Base-by-base conservation (phyloP, 2,797 vertebrate species). In the Muscicapa striata region DNA sequence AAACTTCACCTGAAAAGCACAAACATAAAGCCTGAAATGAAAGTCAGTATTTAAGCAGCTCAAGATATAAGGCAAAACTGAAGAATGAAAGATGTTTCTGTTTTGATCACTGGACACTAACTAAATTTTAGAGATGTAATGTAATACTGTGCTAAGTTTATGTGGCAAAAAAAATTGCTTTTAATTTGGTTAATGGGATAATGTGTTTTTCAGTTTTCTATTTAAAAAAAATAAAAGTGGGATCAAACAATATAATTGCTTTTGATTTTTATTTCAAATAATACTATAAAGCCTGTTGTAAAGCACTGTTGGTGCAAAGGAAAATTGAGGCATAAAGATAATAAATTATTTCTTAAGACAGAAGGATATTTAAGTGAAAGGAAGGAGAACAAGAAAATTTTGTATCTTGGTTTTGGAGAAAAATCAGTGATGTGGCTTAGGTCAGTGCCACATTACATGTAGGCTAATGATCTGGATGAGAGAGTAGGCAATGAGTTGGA, bases 391-490 rank as follows among this genome's bases (percentile, higher is more conserved):
- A 89, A 41, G 26, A 22, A 16, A 63, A 80, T 72, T 83, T 77
- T 51, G 54, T 78, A 43, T 66, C 40, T 81, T 91, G 23, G 15
- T 24, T 57, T 30, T 84, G 23, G 51, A 67, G 63, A 41, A 95
- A 88, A 95, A 63, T 66, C 79, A 84, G 2, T 66, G 40, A 40
- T 61, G 30, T 32, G n/a, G 8, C 26, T 58, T 73, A 59, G 74
- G 70, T 86, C 77, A 79, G 34, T 57, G 54, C 48, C 12, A 7
- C 66, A 59, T 63, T 86, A 36, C 21, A 21, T 69, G 57, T 17
- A 78, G 69, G 30, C 55, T 88, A 90, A 72, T 84, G 67, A 81
- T 90, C 34, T 89, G 83, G 55, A 59, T 69, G 59, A 94, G 74
- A 68, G 90, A 86, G 24, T 45, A 91, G 41, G 30, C 58, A 88